Base-by-base conservation (phyloP, 2,113 vertebrate genomes). In the Dinomys branickii region DNA sequence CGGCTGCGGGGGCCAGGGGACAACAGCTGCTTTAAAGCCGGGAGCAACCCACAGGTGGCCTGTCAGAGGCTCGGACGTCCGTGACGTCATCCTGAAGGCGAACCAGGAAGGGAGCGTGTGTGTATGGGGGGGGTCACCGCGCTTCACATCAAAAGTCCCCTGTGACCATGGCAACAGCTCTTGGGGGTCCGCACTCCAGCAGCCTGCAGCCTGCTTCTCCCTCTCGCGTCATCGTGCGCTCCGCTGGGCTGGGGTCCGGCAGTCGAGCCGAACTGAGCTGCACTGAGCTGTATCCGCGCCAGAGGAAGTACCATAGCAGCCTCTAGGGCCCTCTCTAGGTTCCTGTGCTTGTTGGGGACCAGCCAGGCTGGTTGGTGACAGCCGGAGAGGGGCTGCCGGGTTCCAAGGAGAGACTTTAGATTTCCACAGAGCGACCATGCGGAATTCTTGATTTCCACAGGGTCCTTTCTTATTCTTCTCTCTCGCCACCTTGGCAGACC, bases 21-120 rank as follows among this genome's bases (percentile, higher is more conserved):
- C 96, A 97, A 82, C 97, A 96, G 98, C 97, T 97, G 98, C 98
- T 98, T 99, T 99, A 99, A 99, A 99, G 98, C 98, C 96, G 89
- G 98, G 96, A 96, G 69, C 98, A 97, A 95, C 98, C 98, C 98
- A 98, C 98, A 98, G 99, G 98, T 99, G 99, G 98, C 98, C 98
- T 98, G 98, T 98, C 99, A 98, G 98, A 98, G 98, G 98, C 98
- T 90, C 83, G 97, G 98, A 98, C 96, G 97, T 96, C 97, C 97
- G 96, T 99, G 99, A 99, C 98, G 99, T 99, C 99, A 99, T 95
- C 97, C 92, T 52, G 94, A 96, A 98, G 98, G 97, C 97, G 61
- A 97, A 97, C 6, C 91, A 81, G 95, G 56, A 80, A 96, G n/a
- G 96, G 96, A 97, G 97, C 91, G 92, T 95, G 93, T 93, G 94